Base-by-base conservation (phyloP, 2,888 invertebrate species). In the Stenolophus ochropezus region DNA sequence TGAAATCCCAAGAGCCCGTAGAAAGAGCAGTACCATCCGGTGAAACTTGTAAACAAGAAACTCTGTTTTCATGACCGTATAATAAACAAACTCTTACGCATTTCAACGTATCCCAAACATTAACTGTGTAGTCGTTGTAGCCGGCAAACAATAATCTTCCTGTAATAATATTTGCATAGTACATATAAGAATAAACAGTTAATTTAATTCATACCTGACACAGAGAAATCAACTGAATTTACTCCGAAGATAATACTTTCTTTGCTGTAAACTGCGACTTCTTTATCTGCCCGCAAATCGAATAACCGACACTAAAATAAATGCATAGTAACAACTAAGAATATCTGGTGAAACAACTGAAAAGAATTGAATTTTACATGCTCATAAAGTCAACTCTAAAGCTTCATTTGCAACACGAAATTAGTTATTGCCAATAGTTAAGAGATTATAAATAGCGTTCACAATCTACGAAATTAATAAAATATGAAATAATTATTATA, bases 81-180 rank as follows among this genome's bases (percentile, higher is more conserved):
- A 98, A 91, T 85, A 98, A 93, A 87, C 96, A 95, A 71, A 98
- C 94, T 83, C 98, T 93, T 86, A 93, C 93, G 85, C 97, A 97
- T 88, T 99, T 99, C 84, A 99, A 91, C 47, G 98, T 97, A 90
- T 99, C 99, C 99, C 99, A 99, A 42, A 98, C 96, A 90, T 98
- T 97, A 77, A 99, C 97, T 42, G 98, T 98, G 90, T 99, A 98
- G 91, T 99, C 99, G 89, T 98, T 97, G 91, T 99, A 99, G 82
- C 98, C 99, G 85, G 98, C 98, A 91, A 99, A 99, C 85, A 99
- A 91, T 84, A 99, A 91, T 16, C 99, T 95, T 20, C 97, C 96
- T 94, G 86, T 6, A 42, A 86, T 85, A 82, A 77, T 81, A 83
- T n/a, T n/a, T 73, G 58, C 25, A 25, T 11, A 82, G 21, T 82